Evolutionary conservation across 2,888 invertebrate genomes (phyloP), one percentile per base, ranked within the genome.

Genomic region (Caenorhabditis sp.): DNA sequence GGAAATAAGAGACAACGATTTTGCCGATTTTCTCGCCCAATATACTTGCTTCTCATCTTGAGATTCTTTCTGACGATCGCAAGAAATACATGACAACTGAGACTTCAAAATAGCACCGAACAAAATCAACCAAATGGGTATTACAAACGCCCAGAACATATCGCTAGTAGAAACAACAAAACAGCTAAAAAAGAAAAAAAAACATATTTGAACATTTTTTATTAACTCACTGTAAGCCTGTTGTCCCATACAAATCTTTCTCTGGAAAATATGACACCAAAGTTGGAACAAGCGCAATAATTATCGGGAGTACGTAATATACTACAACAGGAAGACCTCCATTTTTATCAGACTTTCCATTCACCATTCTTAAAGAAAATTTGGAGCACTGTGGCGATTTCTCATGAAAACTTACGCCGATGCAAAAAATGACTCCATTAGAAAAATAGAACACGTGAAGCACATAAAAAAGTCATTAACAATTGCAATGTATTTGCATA

Each of bases 341-440:
- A 43, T 81, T 81, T 57, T 81, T 79, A 53, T 76, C 71, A 12
- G 79, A 59, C 58, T 69, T 72, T 50, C 72, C 77, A 58, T 76
- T 75, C 12, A 79, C 79, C 79, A 79, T 79, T 57, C 78, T 78
- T n/a, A n/a, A n/a, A n/a, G n/a, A n/a, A n/a, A n/a, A n/a, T n/a
- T n/a, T n/a, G n/a, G n/a, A n/a, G n/a, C n/a, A n/a, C n/a, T n/a
- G n/a, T n/a, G n/a, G n/a, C n/a, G n/a, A n/a, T n/a, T n/a, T n/a
- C n/a, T n/a, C n/a, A n/a, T 49, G 10, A 23, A 54, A 21, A 60
- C 76, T 74, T 27, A 81, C 81, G 78, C 71, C 12, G 77, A 66
- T n/a, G 81, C 81, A 50, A 81, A 81, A 50, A 71, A 59, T 19
- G 79, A 76, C 23, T 81, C 81, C 19, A 77, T 72, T 1, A 81